phyloP scores from a whole-genome alignment of 2,113 vertebrate species.

The Chinchilla lanigera region DNA sequence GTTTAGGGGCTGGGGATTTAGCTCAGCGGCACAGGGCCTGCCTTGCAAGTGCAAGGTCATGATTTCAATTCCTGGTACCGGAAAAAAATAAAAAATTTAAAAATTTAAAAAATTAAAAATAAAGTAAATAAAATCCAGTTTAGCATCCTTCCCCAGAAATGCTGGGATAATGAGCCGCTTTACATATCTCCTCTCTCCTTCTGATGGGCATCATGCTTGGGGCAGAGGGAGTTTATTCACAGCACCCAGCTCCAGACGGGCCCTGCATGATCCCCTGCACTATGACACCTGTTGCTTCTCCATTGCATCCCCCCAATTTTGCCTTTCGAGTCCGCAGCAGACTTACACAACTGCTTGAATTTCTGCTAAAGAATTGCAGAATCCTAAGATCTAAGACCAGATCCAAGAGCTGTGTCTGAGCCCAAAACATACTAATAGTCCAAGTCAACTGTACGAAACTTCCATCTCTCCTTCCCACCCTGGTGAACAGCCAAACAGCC shows the following conservation, averaged over 20 bases:
- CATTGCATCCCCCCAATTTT: too few relatives aligned
- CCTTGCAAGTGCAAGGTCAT: too few relatives aligned
- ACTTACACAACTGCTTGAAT: not conserved
- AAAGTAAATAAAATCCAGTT: too few relatives aligned
- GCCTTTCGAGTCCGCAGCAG: not conserved
- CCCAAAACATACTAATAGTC: not conserved
- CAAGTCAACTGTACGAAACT: not conserved
- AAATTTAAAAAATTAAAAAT: too few relatives aligned
- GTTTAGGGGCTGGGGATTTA: too few relatives aligned
- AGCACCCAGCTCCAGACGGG: not conserved
- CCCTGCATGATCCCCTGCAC: not conserved
- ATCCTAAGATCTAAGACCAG: not conserved
- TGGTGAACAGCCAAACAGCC: not conserved
- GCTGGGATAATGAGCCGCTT: not conserved
- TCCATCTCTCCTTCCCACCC: not conserved
- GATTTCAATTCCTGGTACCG: too few relatives aligned
- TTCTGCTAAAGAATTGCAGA: not conserved
- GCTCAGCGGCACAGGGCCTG: too few relatives aligned
- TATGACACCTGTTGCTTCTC: not conserved
- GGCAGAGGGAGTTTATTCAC: not conserved
- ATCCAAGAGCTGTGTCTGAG: not conserved
- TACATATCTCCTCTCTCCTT: not conserved
- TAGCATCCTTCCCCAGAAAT: not conserved
- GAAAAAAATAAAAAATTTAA: too few relatives aligned
- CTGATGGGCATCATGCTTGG: not conserved